Evolutionary conservation across 2,113 vertebrate genomes (phyloP), one percentile per base, ranked within the genome.

Genomic region (Platichthys flesus): DNA sequence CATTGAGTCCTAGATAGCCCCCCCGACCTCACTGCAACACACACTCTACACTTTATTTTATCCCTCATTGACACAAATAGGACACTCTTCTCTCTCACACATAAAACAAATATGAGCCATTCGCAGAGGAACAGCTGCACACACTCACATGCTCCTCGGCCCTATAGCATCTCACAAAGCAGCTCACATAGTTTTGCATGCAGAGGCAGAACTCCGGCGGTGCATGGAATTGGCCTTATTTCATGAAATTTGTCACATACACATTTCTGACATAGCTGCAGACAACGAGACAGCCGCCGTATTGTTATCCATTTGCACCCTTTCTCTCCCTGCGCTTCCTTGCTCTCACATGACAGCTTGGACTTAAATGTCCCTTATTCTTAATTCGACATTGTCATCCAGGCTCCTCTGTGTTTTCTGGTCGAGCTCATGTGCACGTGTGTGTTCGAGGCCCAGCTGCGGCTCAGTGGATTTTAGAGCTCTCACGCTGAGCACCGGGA

Each of bases 251-350:
- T 72, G 83, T 86, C 76, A 86, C 77, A 62, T 24, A 26, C 21
- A 68, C 60, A 78, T 90, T 84, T 87, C 70, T 85, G 71, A 76
- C 84, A 91, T 79, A 65, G 71, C 70, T 85, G 56, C 66, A 81
- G 69, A 63, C 4, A 51, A 67, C 4, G 49, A 80, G 63, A 74
- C 82, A 78, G 71, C 31, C 23, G 52, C 42, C 21, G 70, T 42
- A 75, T 61, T 79, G 72, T 72, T 56, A 78, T 82, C 68, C 35
- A 54, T 64, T 59, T 76, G 54, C 60, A 49, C 47, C 37, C 24
- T 37, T 26, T 40, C 49, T 31, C 49, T 68, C 35, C 47, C 4
- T 64, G 13, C 65, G 9, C 20, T n/a, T 21, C 20, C 9, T 2
- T 54, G 7, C 20, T 54, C 51, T 54, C 51, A 54, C 51, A 54